Evolutionary conservation across 2,797 vertebrate genomes (phyloP).

Genomic region (Chiroxiphia lanceolata): DNA sequence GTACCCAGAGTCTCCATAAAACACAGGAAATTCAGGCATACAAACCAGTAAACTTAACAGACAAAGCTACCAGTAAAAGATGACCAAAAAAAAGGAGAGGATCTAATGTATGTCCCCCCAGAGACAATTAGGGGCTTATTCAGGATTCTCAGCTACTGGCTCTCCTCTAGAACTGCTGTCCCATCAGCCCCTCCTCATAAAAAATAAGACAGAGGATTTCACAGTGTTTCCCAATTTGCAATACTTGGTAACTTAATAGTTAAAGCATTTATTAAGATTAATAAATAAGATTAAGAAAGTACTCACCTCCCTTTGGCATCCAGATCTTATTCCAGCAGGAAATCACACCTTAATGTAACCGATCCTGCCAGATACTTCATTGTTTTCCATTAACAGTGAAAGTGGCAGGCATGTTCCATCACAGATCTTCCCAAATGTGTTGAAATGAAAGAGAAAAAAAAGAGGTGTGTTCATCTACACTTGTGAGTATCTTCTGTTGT

Average conservation of each 20-base stretch:
- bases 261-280: background rate
- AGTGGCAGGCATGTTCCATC: background rate
- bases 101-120: background rate
- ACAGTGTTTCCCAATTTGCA: background rate
- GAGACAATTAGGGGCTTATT: background rate
- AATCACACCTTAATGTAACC: slow-evolving; percentile 40
- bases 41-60: background rate
- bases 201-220: background rate
- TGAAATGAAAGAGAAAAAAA: background rate
- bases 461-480: background rate
- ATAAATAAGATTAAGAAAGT: slow-evolving; percentile 51
- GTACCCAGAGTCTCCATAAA: background rate
- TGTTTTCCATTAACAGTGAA: background rate
- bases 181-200: background rate
- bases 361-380: slow-evolving; percentile 21
- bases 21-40: background rate
- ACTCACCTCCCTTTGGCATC: slow-evolving; percentile 29
- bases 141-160: background rate
- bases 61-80: background rate
- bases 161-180: background rate
- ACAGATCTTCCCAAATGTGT: background rate
- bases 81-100: accelerated
- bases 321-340: slow-evolving; percentile 40
- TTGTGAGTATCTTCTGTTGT: background rate
- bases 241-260: background rate